Conservation (phyloP, 2,888 invertebrate genomes). For the Clusia tigrina region DNA sequence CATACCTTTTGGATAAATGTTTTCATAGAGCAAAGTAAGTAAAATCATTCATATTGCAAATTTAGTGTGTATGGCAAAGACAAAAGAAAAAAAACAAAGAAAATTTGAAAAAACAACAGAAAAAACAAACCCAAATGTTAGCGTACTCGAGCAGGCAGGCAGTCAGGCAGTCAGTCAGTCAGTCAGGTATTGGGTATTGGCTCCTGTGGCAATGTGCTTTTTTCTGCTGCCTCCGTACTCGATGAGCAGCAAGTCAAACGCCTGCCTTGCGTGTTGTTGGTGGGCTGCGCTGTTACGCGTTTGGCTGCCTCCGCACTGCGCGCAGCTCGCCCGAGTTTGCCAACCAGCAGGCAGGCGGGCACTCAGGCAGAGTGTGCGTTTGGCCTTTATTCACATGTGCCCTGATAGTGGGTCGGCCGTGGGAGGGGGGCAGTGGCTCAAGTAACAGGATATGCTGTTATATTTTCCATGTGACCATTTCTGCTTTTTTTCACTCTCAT, state of each 20-base stretch:
- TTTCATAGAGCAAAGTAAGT: conserved; percentile 31
- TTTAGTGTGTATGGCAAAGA: conserved; percentile 19
- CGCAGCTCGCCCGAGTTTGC: too few relatives aligned
- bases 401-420: neutral
- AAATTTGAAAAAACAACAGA: conserved; percentile 5
- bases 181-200: neutral
- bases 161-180: neutral
- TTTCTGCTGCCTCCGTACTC: too few relatives aligned
- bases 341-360: too few relatives aligned
- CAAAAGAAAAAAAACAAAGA: conserved; percentile 13
- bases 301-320: too few relatives aligned
- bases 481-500: neutral
- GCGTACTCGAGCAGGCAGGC: neutral
- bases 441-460: too few relatives aligned
- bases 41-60: conserved; percentile 20
- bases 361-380: neutral
- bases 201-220: too few relatives aligned
- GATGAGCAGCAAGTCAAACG: too few relatives aligned
- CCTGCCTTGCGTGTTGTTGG: too few relatives aligned
- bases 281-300: too few relatives aligned
- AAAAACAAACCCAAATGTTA: neutral
- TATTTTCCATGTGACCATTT: too few relatives aligned
- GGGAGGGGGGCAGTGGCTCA: too few relatives aligned
- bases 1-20: conserved; percentile 28
- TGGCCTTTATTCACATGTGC: neutral